Evolutionary conservation across 23 tunicate species (phyloP).

Genomic region (Halocynthia aurantium): DNA sequence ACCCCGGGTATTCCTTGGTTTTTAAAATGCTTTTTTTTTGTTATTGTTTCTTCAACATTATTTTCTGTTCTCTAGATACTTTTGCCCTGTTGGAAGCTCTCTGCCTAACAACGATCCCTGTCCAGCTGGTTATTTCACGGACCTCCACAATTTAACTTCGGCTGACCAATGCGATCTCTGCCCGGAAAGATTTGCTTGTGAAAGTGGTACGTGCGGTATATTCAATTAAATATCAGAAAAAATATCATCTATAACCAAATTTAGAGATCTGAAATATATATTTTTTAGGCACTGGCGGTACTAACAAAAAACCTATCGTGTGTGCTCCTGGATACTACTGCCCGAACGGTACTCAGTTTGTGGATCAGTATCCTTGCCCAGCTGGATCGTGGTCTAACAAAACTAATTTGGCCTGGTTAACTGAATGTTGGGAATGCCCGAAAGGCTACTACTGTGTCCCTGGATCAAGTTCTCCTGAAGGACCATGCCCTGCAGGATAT

Average conservation of each 20-base stretch:
- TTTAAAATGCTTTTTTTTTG: not conserved
- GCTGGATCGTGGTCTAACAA: slow-evolving; percentile 94
- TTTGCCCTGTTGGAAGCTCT: slow-evolving; percentile 62
- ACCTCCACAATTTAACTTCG: slow-evolving; percentile 49
- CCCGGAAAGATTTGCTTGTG: slow-evolving; percentile 73
- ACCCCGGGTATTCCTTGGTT: slow-evolving; percentile 32
- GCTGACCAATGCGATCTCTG: slow-evolving; percentile 65
- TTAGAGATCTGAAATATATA: not conserved
- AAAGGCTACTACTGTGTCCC: slow-evolving; percentile 55
- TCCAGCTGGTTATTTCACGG: slow-evolving; percentile 73
- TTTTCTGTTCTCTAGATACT: slow-evolving; percentile 35
- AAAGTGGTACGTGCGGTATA: slow-evolving; percentile 18
- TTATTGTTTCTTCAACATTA: not conserved
- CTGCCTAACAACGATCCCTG: slow-evolving; percentile 43
- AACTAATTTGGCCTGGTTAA: slow-evolving; percentile 58
- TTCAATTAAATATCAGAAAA: not conserved
- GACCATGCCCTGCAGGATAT: slow-evolving; percentile 88
- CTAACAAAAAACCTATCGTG: slow-evolving; percentile 22
- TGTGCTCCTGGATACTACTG: slow-evolving; percentile 92
- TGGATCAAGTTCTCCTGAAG: slow-evolving; percentile 52
- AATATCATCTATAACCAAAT: not conserved
- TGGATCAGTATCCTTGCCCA: slow-evolving; percentile 71
- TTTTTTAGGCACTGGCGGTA: slow-evolving; percentile 78
- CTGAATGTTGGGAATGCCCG: slow-evolving; percentile 97
- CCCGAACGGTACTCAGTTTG: slow-evolving; percentile 62